Evolutionary conservation across 2,888 invertebrate genomes (phyloP).

Genomic region (Caenorhabditis sp.): DNA sequence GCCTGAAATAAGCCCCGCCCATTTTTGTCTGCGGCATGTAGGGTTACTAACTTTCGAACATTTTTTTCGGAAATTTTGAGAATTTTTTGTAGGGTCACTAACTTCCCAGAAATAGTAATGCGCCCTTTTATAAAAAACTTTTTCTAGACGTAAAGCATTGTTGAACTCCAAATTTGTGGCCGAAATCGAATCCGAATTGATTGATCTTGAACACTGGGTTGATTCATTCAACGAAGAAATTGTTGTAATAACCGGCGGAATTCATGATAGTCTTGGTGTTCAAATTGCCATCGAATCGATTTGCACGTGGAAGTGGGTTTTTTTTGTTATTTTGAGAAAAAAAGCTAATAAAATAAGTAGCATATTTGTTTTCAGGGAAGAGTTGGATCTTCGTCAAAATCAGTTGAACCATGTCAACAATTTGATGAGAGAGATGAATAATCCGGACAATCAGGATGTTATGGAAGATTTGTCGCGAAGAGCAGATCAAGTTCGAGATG

Average conservation of each 20-base stretch:
- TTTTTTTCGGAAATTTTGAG: too few species aligned
- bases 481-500: conserved; percentile 10
- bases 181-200: conserved; percentile 15
- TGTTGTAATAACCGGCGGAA: conserved; percentile 15
- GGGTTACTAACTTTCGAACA: too few species aligned
- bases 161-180: neutral
- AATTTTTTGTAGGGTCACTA: too few species aligned
- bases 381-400: conserved; percentile 7
- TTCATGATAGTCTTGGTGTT: conserved; percentile 26
- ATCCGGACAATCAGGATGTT: neutral
- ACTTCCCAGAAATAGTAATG: too few species aligned
- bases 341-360: too few species aligned
- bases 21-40: too few species aligned
- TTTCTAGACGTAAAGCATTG: neutral
- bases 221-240: conserved; percentile 30
- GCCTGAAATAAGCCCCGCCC: too few species aligned
- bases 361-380: neutral
- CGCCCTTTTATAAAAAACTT: too few species aligned
- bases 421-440: neutral
- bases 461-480: conserved; percentile 5
- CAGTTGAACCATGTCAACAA: conserved; percentile 17
- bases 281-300: conserved; percentile 31
- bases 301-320: conserved; percentile 16
- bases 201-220: conserved; percentile 30
- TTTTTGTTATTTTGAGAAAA: too few species aligned